Percentiles rank a stretch among this genome's conserved stretches.
phyloP scores from a whole-genome alignment of 2,113 vertebrate species.

The Kryptolebias marmoratus region DNA sequence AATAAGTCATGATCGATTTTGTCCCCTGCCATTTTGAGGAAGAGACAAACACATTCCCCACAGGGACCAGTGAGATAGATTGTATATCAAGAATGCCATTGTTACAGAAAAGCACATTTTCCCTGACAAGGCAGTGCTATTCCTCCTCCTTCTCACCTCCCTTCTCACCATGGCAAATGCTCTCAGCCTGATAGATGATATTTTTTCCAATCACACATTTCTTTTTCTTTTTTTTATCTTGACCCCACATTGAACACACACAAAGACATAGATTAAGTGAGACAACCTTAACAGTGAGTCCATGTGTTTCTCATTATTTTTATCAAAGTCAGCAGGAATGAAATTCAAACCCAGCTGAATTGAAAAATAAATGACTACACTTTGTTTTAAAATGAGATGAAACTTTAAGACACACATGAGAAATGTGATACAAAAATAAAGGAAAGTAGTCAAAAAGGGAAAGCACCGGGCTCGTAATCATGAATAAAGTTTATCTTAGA shows the following conservation, averaged over 20 bases:
- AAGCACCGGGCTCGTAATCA: too few relatives aligned
- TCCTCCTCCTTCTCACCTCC: slow-evolving; percentile 58
- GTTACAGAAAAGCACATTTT: slow-evolving; percentile 75
- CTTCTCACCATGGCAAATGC: slow-evolving; percentile 62
- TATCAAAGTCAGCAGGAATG: slow-evolving; percentile 29
- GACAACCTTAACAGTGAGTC: slow-evolving; percentile 7
- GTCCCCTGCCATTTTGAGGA: slow-evolving; percentile 66
- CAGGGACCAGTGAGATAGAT: slow-evolving; percentile 64
- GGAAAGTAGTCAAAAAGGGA: too few relatives aligned
- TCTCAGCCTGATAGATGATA: slow-evolving; percentile 62
- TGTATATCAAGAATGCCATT: slow-evolving; percentile 65
- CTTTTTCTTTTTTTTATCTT: slow-evolving; percentile 26
- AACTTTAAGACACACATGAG: background rate
- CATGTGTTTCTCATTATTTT: slow-evolving; percentile 5
- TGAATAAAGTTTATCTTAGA: too few relatives aligned
- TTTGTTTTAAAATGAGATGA: slow-evolving; percentile 21
- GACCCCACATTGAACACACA: slow-evolving; percentile 29
- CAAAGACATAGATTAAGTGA: slow-evolving; percentile 13
- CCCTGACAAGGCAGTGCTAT: slow-evolving; percentile 63
- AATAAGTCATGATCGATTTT: slow-evolving; percentile 77
- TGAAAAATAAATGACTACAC: slow-evolving; percentile 21
- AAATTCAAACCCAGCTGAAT: slow-evolving; percentile 24
- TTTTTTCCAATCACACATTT: slow-evolving; percentile 65
- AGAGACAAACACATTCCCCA: slow-evolving; percentile 67
- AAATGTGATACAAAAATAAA: too few relatives aligned